phyloP scores from a whole-genome alignment of 2,888 invertebrate species.

The Phortica magna region DNA sequence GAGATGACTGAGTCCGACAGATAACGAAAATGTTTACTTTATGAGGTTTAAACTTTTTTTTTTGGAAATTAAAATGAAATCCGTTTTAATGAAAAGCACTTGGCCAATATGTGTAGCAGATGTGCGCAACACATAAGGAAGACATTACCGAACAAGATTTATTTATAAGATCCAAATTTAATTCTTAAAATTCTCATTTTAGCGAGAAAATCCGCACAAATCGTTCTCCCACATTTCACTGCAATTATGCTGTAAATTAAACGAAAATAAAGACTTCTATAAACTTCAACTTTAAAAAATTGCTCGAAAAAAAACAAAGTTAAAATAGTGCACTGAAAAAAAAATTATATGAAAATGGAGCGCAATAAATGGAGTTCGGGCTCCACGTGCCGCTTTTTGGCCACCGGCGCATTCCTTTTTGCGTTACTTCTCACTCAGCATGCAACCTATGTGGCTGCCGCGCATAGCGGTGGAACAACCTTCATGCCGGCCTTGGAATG shows the following conservation, averaged over 20 bases:
- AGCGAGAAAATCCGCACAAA: constrained; percentile 62
- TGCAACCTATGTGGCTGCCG: constrained; percentile 58
- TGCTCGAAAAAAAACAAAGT: constrained; percentile 33
- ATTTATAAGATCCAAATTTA: neutral
- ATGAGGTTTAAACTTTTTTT: neutral
- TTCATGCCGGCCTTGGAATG: constrained; percentile 78
- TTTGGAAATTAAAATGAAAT: neutral
- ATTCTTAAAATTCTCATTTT: constrained; percentile 27
- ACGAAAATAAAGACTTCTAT: constrained; percentile 32
- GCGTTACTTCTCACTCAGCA: constrained; percentile 32
- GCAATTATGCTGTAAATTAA: constrained; percentile 60
- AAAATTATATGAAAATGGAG: constrained; percentile 62
- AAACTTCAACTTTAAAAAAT: constrained; percentile 28
- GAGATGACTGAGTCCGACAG: neutral
- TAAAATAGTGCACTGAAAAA: constrained; percentile 40
- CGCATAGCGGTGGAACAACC: constrained; percentile 68
- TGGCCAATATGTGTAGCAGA: constrained; percentile 61
- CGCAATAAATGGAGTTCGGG: constrained; percentile 71
- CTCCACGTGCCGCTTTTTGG: constrained; percentile 60
- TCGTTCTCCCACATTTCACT: constrained; percentile 42
- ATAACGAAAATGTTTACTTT: constrained; percentile 11
- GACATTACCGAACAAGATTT: neutral
- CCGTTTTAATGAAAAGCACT: constrained; percentile 9
- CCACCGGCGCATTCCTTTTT: constrained; percentile 54
- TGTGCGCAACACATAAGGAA: constrained; percentile 43